Evolutionary conservation across 2,797 vertebrate genomes (phyloP).

Genomic region (Peromyscus nudipes): DNA sequence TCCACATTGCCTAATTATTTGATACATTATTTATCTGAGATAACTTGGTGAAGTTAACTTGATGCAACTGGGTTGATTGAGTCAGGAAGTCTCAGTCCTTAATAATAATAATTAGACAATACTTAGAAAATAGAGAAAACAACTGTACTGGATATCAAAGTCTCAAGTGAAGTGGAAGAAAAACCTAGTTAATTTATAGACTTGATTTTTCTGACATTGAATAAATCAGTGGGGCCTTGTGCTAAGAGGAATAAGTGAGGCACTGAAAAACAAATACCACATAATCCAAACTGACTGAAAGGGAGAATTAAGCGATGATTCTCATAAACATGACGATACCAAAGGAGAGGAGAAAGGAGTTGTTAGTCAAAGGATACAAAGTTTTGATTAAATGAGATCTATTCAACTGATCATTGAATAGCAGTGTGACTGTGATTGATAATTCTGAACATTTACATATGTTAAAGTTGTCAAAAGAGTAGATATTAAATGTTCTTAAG

Average conservation of each 20-base stretch:
- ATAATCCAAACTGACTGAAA: background rate
- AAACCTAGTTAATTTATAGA: background rate
- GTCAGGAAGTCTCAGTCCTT: background rate
- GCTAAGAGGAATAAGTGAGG: background rate
- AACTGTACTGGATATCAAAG: background rate
- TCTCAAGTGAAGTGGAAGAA: background rate
- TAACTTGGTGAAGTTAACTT: background rate
- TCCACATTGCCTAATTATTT: background rate
- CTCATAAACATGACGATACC: too few relatives aligned
- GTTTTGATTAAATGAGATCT: background rate
- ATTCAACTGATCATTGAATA: background rate
- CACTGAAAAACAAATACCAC: background rate
- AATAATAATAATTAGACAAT: background rate
- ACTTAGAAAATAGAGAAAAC: constrained; percentile 11
- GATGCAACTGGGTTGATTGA: background rate
- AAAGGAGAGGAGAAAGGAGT: background rate
- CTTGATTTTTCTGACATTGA: background rate
- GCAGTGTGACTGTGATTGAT: background rate
- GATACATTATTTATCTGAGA: background rate
- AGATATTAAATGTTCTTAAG: background rate
- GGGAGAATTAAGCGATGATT: background rate
- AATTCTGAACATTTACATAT: background rate
- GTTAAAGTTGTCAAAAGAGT: background rate
- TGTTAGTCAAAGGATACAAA: background rate
- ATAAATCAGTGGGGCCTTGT: background rate